Percentiles rank a stretch among this genome's conserved stretches.
phyloP scores from a whole-genome alignment of 2,113 vertebrate genomes.

The Formicarius rufipectus region DNA sequence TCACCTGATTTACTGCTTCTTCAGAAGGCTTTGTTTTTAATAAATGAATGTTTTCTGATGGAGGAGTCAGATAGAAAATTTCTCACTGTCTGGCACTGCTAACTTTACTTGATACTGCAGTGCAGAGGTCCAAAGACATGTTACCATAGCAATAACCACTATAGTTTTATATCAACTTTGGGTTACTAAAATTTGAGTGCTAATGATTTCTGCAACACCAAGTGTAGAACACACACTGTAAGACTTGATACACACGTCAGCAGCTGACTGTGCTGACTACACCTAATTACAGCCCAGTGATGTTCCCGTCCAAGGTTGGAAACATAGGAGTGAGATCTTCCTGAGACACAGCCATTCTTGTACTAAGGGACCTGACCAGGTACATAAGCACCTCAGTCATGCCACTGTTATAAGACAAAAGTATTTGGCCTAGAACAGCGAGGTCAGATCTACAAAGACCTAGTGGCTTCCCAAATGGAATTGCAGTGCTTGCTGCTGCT shows the following conservation, averaged over 20 bases:
- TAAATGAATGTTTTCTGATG: not conserved
- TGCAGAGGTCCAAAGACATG: not conserved
- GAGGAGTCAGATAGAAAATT: not conserved
- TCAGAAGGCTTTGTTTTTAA: not conserved
- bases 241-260: not conserved
- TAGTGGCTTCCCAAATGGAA: not conserved
- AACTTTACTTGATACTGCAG: not conserved
- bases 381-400: not conserved
- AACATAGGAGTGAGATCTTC: not conserved
- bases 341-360: not conserved
- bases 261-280: not conserved
- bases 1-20: not conserved
- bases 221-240: not conserved
- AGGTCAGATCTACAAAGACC: not conserved
- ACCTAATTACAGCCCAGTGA: not conserved
- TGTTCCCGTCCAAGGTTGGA: not conserved
- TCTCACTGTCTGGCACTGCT: not conserved
- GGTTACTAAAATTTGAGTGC: not conserved
- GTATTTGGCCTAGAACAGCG: not conserved
- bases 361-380: not conserved
- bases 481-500: not conserved
- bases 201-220: not conserved
- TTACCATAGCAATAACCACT: not conserved
- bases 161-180: not conserved
- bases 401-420: not conserved